Evolutionary conservation across 2,797 vertebrate species (phyloP).

Genomic region (Paguma larvata): DNA sequence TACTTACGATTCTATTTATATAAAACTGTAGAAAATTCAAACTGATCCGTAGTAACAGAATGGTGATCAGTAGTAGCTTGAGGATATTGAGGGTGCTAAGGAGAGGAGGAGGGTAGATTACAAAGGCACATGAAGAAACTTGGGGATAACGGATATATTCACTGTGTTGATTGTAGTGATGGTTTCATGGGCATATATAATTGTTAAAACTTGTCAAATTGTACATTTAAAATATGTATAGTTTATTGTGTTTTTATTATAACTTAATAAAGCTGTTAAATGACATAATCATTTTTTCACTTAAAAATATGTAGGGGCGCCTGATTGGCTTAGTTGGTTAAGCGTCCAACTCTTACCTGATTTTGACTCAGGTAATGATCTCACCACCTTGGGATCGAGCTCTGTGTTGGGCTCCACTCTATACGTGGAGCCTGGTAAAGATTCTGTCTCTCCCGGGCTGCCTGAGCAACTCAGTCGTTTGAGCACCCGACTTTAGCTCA

Average conservation of each 20-base stretch:
- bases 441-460: no score
- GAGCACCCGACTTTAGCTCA: no score
- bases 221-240: neutral
- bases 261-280: neutral
- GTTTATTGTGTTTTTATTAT: neutral
- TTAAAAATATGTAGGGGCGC: neutral
- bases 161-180: neutral
- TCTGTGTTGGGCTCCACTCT: no score
- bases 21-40: constrained; percentile 1
- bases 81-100: neutral
- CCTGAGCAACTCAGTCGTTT: no score
- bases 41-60: neutral
- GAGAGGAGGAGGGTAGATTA: neutral
- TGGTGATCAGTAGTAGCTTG: neutral
- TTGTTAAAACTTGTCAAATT: neutral
- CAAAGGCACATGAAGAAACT: neutral
- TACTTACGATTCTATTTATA: neutral
- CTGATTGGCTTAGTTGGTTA: no score
- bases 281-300: neutral
- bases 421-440: no score
- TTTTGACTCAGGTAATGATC: no score
- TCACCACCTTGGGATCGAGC: no score
- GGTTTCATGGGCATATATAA: neutral
- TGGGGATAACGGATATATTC: neutral
- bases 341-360: no score